Percentiles rank a stretch among this genome's conserved stretches.
Evolutionary conservation across 2,888 invertebrate genomes (phyloP).

Genomic region (Andrena flavipes): DNA sequence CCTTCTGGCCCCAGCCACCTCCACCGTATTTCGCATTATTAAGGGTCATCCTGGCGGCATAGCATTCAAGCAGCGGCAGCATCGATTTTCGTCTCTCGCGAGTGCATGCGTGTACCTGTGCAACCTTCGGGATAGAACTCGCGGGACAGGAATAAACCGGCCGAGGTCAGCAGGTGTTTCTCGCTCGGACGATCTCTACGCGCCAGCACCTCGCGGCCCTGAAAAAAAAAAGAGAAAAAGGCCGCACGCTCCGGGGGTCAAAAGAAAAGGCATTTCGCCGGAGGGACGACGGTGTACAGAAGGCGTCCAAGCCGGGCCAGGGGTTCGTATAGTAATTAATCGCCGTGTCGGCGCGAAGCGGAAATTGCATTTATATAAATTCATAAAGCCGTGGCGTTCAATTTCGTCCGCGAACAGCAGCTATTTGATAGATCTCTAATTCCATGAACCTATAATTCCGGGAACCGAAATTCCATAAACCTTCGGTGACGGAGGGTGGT

Average conservation of each 20-base stretch:
- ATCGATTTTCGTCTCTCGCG: conserved; percentile 63
- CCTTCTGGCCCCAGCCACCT: neutral
- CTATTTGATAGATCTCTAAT: conserved; percentile 53
- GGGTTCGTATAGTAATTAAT: conserved; percentile 12
- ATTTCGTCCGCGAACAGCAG: neutral
- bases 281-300: neutral
- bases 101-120: conserved; percentile 43
- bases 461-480: conserved; percentile 28
- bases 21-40: conserved; percentile 61
- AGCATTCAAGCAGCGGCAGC: conserved; percentile 33
- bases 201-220: neutral
- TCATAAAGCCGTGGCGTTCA: conserved; percentile 2
- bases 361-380: conserved; percentile 32
- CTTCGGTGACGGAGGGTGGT: neutral
- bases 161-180: neutral
- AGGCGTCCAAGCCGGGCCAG: neutral
- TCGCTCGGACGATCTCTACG: neutral
- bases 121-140: conserved; percentile 16
- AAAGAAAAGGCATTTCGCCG: neutral
- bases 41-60: conserved; percentile 64
- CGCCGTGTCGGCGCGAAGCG: neutral
- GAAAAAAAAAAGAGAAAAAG: neutral
- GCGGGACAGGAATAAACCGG: conserved; percentile 37
- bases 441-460: conserved; percentile 31
- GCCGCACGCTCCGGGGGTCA: neutral